These are phyloP conservation scores for Rhegmatorhina hoffmannsi DNA, from an alignment of 2,113 vertebrate genomes.

Conservation along the genomic window DNA sequence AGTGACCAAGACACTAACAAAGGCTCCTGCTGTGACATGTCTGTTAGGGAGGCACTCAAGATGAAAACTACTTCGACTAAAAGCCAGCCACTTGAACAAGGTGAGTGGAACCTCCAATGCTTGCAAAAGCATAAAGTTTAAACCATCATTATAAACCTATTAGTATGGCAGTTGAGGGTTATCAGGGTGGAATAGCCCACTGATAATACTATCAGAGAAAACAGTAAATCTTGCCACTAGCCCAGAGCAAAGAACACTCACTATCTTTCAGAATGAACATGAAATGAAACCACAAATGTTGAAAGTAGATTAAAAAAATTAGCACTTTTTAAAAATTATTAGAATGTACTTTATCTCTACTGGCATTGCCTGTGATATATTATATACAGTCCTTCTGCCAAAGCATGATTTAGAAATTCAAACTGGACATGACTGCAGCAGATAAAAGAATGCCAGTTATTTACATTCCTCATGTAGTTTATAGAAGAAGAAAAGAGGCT, in stretches of 20 bases:
- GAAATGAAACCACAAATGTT: slow-evolving; percentile 25
- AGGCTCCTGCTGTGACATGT: slow-evolving; percentile 99
- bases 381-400: not conserved
- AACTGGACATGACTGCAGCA: not conserved
- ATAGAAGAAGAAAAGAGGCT: not conserved
- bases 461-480: not conserved
- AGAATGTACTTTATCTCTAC: not conserved
- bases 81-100: slow-evolving; percentile 94
- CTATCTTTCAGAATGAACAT: slow-evolving; percentile 30
- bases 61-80: slow-evolving; percentile 95
- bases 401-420: not conserved
- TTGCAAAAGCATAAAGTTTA: slow-evolving; percentile 49
- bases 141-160: slow-evolving; percentile 47
- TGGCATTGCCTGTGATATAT: not conserved
- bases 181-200: slow-evolving; percentile 79
- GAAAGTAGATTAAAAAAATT: not conserved
- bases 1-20: slow-evolving; percentile 99
- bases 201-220: slow-evolving; percentile 54
- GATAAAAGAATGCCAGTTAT: slow-evolving; percentile 7
- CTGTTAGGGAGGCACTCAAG: slow-evolving; percentile 98
- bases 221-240: not conserved
- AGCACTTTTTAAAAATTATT: slow-evolving; percentile 7
- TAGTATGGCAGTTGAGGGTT: slow-evolving; percentile 67
- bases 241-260: slow-evolving; percentile 10
- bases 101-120: slow-evolving; percentile 81